These are phyloP conservation scores for Ornithoptera priamus DNA, from an alignment of 2,888 invertebrate genomes.

Conservation along the genomic window DNA sequence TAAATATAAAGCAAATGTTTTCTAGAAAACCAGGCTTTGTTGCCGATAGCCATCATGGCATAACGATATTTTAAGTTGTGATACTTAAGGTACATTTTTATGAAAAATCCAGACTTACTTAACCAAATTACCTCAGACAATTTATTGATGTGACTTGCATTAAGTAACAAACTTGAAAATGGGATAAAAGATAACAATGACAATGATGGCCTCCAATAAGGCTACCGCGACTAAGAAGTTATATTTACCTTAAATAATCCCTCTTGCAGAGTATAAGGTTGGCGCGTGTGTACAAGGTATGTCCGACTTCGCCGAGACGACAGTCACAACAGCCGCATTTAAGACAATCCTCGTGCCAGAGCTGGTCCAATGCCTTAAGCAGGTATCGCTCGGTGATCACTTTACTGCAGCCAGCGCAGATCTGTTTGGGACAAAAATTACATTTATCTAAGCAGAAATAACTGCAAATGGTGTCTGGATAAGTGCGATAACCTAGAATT, in stretches of 20 bases:
- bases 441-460: no score
- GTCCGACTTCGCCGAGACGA: constrained; percentile 96
- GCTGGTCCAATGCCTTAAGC: constrained; percentile 94
- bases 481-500: no score
- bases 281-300: constrained; percentile 96
- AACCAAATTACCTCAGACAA: no score
- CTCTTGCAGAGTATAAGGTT: constrained; percentile 97
- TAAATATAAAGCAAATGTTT: neutral
- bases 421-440: constrained; percentile 65
- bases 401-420: constrained; percentile 97
- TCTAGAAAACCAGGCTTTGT: neutral
- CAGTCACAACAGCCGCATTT: constrained; percentile 99
- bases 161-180: no score
- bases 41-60: neutral
- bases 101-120: no score
- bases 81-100: no score
- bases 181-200: neutral
- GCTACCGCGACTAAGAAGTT: neutral
- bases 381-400: constrained; percentile 95
- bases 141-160: no score
- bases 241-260: constrained; percentile 92
- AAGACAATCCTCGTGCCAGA: constrained; percentile 99
- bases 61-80: neutral
- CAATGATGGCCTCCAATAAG: neutral
- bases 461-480: no score